Base-by-base conservation (phyloP, 2,888 invertebrate species). In the Cloeon dipterum region DNA sequence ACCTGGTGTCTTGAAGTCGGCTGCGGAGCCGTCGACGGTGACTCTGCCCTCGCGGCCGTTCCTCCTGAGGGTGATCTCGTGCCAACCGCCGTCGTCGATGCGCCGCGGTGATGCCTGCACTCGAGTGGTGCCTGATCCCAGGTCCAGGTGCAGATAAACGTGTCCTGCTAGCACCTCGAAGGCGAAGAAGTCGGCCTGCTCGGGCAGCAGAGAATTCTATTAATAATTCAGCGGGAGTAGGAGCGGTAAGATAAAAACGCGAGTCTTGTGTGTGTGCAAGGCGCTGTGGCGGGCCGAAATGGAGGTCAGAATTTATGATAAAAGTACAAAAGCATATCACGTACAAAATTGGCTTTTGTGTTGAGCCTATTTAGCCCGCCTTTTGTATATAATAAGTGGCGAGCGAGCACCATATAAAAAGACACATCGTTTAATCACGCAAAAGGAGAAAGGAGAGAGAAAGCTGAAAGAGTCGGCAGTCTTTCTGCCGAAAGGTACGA, bases 161-260 rank as follows among this genome's bases (percentile, higher is more conserved):
- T 91, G 83, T 0, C 94, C 91, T 46, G 85, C 86, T 44, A 93
- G 67, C 46, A 96, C 67, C 58, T 96, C 96, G 46, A 96, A 75
- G 2, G 89, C 89, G 52, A 96, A 83, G 37, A 91, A 70, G 55
- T 94, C 91, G 36, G 77, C 72, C 78, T 85, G 62, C 3, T 51
- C 50, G 16, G 34, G 35, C 32, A 1, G 18, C 25, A n/a, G 25
- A 23, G 25, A 23, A 8, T 23, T 8, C 23, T 25, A 23, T n/a
- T n/a, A n/a, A n/a, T n/a, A n/a, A n/a, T n/a, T n/a, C n/a, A n/a
- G n/a, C n/a, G n/a, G n/a, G n/a, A n/a, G n/a, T n/a, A n/a, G n/a
- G n/a, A n/a, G n/a, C n/a, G n/a, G n/a, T n/a, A n/a, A n/a, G n/a
- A n/a, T n/a, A n/a, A n/a, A n/a, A n/a, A n/a, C n/a, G n/a, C n/a